Conservation (phyloP, 2,113 vertebrate genomes). For the Ciconia stormi region DNA sequence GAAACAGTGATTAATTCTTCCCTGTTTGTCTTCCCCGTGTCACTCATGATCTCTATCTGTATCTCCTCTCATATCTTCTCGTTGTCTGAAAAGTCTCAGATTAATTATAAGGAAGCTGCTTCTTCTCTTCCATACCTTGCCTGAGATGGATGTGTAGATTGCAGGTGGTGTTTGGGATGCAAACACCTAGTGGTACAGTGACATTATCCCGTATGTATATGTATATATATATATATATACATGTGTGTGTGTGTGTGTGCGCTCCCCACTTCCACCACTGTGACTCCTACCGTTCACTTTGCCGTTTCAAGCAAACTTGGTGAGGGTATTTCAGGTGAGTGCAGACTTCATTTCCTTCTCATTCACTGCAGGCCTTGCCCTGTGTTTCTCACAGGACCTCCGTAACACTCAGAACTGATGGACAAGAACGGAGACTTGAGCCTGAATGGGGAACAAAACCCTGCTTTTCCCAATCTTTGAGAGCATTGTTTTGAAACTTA, state of each 20-base stretch:
- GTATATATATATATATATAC: rapidly evolving
- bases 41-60: not conserved
- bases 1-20: not conserved
- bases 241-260: too few relatives aligned
- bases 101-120: not conserved
- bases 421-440: not conserved
- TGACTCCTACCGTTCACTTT: not conserved
- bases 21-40: not conserved
- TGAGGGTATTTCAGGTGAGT: not conserved
- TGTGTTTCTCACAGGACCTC: not conserved
- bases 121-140: not conserved
- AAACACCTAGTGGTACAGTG: not conserved
- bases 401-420: not conserved
- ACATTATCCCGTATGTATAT: rapidly evolving
- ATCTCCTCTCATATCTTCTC: not conserved
- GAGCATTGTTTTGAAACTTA: not conserved
- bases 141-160: not conserved
- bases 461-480: not conserved
- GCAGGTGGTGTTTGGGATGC: not conserved
- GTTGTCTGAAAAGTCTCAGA: not conserved
- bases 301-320: not conserved
- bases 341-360: not conserved
- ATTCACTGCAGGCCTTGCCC: not conserved
- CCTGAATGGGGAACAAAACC: not conserved
- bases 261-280: not conserved